Evolutionary conservation across 2,888 invertebrate genomes (phyloP).

Genomic region (Cryptocephalus moraei): DNA sequence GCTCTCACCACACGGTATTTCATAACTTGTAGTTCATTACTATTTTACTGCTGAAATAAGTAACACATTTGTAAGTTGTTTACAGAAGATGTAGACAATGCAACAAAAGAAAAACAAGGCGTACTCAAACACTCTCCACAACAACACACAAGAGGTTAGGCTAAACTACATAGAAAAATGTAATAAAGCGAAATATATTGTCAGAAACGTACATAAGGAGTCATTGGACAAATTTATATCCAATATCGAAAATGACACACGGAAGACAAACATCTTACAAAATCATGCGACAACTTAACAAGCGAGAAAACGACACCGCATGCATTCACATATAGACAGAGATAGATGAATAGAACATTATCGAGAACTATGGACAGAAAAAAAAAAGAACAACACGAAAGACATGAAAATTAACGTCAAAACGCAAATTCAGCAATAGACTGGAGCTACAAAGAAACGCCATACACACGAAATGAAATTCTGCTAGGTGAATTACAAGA

Average conservation of each 20-base stretch:
- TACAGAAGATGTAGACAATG: background rate
- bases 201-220: background rate
- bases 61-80: too few relatives aligned
- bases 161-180: background rate
- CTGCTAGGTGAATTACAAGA: background rate
- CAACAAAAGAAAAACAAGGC: background rate
- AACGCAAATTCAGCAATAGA: background rate
- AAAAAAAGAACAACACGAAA: background rate
- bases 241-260: background rate
- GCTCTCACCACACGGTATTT: too few relatives aligned
- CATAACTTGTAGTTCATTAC: too few relatives aligned
- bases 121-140: background rate
- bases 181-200: background rate
- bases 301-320: background rate
- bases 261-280: background rate
- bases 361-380: conserved; percentile 1
- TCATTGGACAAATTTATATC: background rate
- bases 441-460: background rate
- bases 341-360: conserved; percentile 1
- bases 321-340: background rate
- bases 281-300: background rate
- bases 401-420: background rate
- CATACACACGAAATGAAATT: background rate
- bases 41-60: too few relatives aligned
- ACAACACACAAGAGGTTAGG: background rate